Evolutionary conservation across 2,888 invertebrate species (phyloP).

Genomic region (Mesorhabditis spiculigera): DNA sequence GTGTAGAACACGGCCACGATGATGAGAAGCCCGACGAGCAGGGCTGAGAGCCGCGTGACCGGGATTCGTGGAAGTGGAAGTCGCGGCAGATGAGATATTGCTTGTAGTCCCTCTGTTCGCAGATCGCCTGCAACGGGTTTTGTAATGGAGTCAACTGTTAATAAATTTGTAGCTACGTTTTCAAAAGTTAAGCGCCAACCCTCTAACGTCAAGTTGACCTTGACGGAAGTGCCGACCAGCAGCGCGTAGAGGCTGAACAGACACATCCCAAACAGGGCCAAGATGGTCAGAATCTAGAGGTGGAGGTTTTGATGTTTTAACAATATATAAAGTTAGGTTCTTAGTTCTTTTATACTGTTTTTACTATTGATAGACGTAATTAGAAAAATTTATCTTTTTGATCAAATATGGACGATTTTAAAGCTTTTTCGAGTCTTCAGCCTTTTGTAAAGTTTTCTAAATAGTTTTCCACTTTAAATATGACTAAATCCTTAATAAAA

Average conservation of each 20-base stretch:
- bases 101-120: not conserved
- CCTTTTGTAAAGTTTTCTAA: too few species aligned
- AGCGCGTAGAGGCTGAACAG: not conserved
- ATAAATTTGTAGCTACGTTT: not conserved
- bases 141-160: not conserved
- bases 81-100: not conserved
- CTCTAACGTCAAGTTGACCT: not conserved
- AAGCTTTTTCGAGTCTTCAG: too few species aligned
- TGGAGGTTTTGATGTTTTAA: not conserved
- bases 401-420: too few species aligned
- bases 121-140: not conserved
- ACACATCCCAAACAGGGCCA: not conserved
- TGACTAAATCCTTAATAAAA: too few species aligned
- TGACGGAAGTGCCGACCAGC: not conserved
- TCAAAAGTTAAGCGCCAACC: not conserved
- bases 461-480: too few species aligned
- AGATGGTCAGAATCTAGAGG: not conserved
- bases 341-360: too few species aligned
- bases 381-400: too few species aligned
- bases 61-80: not conserved
- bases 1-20: slow-evolving; percentile 3
- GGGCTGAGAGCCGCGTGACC: not conserved
- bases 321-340: too few species aligned
- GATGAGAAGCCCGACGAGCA: not conserved
- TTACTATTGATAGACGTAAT: too few species aligned